phyloP scores from a whole-genome alignment of 2,888 invertebrate genomes.

The Liopterus haemorrhoidalis region DNA sequence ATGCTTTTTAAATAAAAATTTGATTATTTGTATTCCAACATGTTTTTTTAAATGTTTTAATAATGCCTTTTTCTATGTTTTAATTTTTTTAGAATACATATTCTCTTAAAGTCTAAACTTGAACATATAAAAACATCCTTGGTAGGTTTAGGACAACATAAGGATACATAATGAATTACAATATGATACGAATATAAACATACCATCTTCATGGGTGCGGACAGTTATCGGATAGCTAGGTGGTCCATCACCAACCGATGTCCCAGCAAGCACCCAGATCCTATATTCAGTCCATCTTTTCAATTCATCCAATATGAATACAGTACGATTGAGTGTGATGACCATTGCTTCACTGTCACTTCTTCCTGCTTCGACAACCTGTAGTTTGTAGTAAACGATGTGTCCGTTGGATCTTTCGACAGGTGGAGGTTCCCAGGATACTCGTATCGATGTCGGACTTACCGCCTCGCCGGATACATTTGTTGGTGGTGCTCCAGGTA shows the following conservation, averaged over 20 bases:
- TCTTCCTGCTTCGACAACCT: conserved; percentile 77
- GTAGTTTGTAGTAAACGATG: conserved; percentile 92
- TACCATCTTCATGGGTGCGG: conserved; percentile 98
- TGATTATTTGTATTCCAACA: too few species aligned
- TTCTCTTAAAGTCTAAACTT: too few species aligned
- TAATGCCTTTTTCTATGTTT: too few species aligned
- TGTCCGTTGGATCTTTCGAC: conserved; percentile 85
- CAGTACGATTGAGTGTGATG: conserved; percentile 72
- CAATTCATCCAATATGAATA: conserved; percentile 80
- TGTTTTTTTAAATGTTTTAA: too few species aligned
- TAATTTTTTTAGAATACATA: too few species aligned
- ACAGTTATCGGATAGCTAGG: conserved; percentile 86
- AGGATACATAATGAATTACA: too few species aligned
- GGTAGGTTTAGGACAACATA: too few species aligned
- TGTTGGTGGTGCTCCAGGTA: conserved; percentile 94
- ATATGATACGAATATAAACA: too few species aligned
- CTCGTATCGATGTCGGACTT: conserved; percentile 82
- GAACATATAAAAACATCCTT: too few species aligned
- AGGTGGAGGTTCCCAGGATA: conserved; percentile 90
- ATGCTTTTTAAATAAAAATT: too few species aligned
- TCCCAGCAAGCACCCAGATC: conserved; percentile 94
- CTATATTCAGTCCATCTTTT: conserved; percentile 94
- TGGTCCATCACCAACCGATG: conserved; percentile 93
- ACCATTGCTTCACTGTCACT: conserved; percentile 79
- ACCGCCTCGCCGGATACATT: conserved; percentile 85